Conservation (phyloP, 1,140 invertebrate species). For the Drosophila arizonae region DNA sequence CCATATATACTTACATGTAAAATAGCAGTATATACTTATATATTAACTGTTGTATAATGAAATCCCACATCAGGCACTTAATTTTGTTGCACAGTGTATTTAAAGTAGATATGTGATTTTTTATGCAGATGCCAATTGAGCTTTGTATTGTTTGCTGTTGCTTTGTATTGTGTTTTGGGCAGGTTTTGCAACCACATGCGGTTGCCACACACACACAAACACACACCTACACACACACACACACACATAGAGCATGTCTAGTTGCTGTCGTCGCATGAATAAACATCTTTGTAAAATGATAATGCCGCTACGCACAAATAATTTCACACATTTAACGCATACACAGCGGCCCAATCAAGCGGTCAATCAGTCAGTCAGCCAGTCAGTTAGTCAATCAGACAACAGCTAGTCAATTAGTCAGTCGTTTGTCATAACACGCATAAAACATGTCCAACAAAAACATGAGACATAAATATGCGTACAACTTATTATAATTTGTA, state of each 20-base stretch:
- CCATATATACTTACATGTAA: no score
- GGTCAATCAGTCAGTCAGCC: constrained; percentile 1
- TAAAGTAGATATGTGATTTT: constrained; percentile 25
- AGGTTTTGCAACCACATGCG: constrained; percentile 28
- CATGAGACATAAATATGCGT: constrained; percentile 17
- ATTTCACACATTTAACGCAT: constrained; percentile 75
- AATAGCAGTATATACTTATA: no score
- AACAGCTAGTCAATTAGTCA: constrained; percentile 15
- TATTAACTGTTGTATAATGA: no score
- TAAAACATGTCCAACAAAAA: constrained; percentile 30
- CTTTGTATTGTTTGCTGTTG: constrained; percentile 20
- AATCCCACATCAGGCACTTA: no score
- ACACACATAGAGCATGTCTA: not conserved
- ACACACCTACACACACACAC: constrained; percentile 3
- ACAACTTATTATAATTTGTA: constrained; percentile 33
- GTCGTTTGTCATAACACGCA: constrained; percentile 42
- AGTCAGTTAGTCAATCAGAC: constrained; percentile 9
- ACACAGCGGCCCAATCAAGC: constrained; percentile 46
- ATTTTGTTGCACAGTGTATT: constrained; percentile 5
- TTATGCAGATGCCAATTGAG: constrained; percentile 52
- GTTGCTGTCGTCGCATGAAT: constrained; percentile 50
- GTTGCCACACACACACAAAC: constrained; percentile 29
- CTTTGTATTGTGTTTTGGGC: constrained; percentile 9
- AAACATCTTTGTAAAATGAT: constrained; percentile 81
- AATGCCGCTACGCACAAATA: constrained; percentile 69